Base-by-base conservation (phyloP, 2,888 invertebrate genomes). In the Iselma pallidipennis region DNA sequence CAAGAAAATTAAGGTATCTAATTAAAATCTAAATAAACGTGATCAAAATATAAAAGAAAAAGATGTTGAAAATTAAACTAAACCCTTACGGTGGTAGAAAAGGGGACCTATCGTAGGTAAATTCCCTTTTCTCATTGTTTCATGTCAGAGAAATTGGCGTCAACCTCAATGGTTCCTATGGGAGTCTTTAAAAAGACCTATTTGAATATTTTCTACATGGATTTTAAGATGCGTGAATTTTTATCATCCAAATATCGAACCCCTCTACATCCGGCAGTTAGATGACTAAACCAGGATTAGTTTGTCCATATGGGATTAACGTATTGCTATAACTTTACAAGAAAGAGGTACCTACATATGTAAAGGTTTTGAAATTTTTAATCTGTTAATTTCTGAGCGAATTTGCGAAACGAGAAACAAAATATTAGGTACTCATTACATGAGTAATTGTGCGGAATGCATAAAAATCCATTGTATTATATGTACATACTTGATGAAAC, bases 121-220 rank as follows among this genome's bases (percentile, higher is more conserved):
- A 71, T 66, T 75, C 75, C 74, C 76, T 71, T 72, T 73, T 74
- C 78, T 80, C 80, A 80, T 81, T 81, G 82, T 81, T 82, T 81
- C 80, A 81, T 82, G 82, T 82, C 81, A 78, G 80, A 77, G 81
- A 83, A 83, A 83, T 83, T 83, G 82, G 80, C 82, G 83, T 82
- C 83, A 83, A 83, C 82, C 83, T 81, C 81, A 82, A 83, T 81
- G 78, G 80, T 74, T 72, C 82, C 80, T 76, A 33, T 57, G 81
- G 78, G 82, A 78, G 76, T 77, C 72, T 76, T 82, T 81, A 82
- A 82, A 81, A 81, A 81, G 81, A 80, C 82, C 82, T 81, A 82
- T 83, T 83, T 83, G 83, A 83, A 83, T 83, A 83, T 83, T 83
- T 83, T 81, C 81, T 80, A 82, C 83, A 83, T 82, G 83, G 83